These are phyloP conservation scores for Morphnarchus princeps DNA, from an alignment of 2,113 vertebrate species.

Conservation along the genomic window DNA sequence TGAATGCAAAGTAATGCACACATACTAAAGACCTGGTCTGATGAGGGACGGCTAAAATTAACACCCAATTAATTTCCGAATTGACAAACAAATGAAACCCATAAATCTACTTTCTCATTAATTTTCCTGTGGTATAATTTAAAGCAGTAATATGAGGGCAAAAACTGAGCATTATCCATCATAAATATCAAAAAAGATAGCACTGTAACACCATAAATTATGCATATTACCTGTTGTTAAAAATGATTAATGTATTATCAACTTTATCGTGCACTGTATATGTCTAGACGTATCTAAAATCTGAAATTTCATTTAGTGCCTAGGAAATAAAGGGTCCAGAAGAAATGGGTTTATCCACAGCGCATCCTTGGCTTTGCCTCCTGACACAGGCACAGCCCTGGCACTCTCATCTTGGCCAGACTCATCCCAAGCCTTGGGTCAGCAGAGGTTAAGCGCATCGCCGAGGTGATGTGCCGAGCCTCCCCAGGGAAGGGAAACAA, in stretches of 20 bases:
- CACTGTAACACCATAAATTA: constrained; percentile 88
- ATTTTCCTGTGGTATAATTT: constrained; percentile 96
- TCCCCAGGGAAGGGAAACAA: neutral
- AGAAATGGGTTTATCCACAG: neutral
- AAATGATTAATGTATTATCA: constrained; percentile 87
- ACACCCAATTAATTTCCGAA: constrained; percentile 99
- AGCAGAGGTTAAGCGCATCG: neutral
- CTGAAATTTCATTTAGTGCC: constrained; percentile 71
- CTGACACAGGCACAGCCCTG: neutral
- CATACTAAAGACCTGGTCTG: constrained; percentile 85
- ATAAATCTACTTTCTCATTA: constrained; percentile 99
- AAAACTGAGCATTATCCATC: constrained; percentile 96
- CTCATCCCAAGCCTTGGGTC: neutral
- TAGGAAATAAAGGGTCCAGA: constrained; percentile 31
- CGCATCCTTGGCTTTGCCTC: neutral
- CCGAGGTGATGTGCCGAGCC: neutral
- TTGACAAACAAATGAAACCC: constrained; percentile 99
- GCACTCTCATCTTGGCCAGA: neutral
- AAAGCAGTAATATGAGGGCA: constrained; percentile 91
- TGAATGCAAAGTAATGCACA: constrained; percentile 93
- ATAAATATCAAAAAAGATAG: constrained; percentile 98
- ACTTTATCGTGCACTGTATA: constrained; percentile 73
- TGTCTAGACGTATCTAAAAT: constrained; percentile 73
- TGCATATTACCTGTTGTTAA: constrained; percentile 89
- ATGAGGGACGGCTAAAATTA: constrained; percentile 99